Percentiles rank a stretch among this genome's conserved stretches.
Evolutionary conservation across 53 echinoderm and acorn worm species (phyloP).

Genomic region (Pentamera pediparva): DNA sequence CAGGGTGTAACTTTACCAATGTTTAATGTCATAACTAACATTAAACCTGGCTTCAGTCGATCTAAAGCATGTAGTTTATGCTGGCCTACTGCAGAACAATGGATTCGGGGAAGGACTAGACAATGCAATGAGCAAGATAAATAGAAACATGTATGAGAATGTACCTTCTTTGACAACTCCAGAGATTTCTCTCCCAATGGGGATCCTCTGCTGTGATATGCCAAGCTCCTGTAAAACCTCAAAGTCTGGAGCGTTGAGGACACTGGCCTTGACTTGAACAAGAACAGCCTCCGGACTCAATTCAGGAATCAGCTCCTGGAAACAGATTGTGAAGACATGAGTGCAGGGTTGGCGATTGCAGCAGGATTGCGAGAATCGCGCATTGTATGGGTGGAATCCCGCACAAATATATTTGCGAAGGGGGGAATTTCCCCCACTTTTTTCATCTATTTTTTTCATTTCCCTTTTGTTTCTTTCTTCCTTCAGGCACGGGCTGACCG

Average conservation of each 20-base stretch:
- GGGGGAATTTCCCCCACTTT: no score
- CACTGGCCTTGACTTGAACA: constrained; percentile 77
- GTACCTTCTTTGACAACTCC: constrained; percentile 82
- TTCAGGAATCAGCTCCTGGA: constrained; percentile 61
- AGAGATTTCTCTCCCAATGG: constrained; percentile 79
- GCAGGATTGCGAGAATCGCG: no score
- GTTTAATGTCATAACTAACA: no score
- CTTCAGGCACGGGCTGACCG: no score
- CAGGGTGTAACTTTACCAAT: no score
- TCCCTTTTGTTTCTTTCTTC: no score
- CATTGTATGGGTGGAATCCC: no score
- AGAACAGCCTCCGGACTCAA: constrained; percentile 51
- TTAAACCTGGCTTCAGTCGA: no score
- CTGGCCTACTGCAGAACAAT: background rate
- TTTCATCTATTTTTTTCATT: no score
- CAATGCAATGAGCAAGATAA: background rate
- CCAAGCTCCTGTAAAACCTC: constrained; percentile 57
- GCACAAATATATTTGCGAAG: background rate
- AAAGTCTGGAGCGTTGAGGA: constrained; percentile 46
- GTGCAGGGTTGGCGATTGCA: no score
- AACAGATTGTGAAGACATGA: background rate
- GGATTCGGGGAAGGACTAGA: background rate
- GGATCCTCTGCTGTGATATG: constrained; percentile 43
- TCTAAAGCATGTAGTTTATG: no score
- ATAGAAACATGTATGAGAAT: background rate